Conservation (phyloP, 2,888 invertebrate genomes). For the Cataglyphis livida region DNA sequence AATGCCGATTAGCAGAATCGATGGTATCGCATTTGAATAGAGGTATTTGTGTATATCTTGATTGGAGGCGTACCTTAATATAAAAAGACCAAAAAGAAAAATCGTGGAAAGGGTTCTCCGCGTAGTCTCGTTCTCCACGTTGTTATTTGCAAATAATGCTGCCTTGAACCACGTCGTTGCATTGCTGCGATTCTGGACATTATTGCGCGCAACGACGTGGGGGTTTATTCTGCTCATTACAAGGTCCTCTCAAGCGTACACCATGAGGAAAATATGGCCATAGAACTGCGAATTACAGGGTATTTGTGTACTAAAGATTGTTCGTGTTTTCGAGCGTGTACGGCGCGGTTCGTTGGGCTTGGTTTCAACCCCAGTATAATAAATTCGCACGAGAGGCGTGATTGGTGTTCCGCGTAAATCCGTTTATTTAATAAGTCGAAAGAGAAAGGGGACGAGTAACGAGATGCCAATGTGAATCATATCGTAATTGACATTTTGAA, state of each 20-base stretch:
- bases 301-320: conserved; percentile 38
- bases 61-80: conserved; percentile 32
- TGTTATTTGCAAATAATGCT: conserved; percentile 41
- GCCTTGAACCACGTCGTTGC: conserved; percentile 24
- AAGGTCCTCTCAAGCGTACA: conserved; percentile 40
- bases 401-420: conserved; percentile 6
- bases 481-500: conserved; percentile 21
- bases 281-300: conserved; percentile 28
- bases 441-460: neutral
- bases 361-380: conserved; percentile 18
- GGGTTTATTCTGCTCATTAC: conserved; percentile 42
- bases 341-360: neutral
- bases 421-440: conserved; percentile 38
- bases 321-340: conserved; percentile 6
- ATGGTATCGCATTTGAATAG: conserved; percentile 64
- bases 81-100: conserved; percentile 37
- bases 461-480: conserved; percentile 11
- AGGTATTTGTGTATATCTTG: conserved; percentile 40
- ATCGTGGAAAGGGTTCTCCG: conserved; percentile 21
- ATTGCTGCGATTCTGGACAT: conserved; percentile 27
- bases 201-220: conserved; percentile 24
- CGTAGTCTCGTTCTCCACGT: conserved; percentile 3
- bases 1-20: conserved; percentile 75
- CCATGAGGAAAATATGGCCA: conserved; percentile 15
- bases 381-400: conserved; percentile 16